Evolutionary conservation across 2,888 invertebrate genomes (phyloP).

Genomic region (Brassicogethes aeneus): DNA sequence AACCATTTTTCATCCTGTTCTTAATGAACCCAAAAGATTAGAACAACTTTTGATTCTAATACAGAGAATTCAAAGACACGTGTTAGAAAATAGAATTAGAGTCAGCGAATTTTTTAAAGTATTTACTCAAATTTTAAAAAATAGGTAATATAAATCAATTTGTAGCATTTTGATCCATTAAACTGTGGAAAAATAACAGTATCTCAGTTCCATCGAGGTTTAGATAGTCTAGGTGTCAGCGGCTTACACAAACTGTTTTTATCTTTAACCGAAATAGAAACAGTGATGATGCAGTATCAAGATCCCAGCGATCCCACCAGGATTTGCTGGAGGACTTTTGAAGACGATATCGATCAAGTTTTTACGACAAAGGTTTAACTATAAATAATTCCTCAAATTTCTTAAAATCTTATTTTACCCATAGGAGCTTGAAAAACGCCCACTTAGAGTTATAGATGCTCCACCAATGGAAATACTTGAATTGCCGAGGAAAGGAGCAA

Average conservation of each 20-base stretch:
- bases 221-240: slow-evolving; percentile 58
- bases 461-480: slow-evolving; percentile 47
- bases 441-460: slow-evolving; percentile 46
- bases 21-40: slow-evolving; percentile 41
- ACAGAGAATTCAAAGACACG: slow-evolving; percentile 57
- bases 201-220: slow-evolving; percentile 61
- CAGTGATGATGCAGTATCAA: slow-evolving; percentile 56
- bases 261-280: slow-evolving; percentile 52
- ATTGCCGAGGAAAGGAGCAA: slow-evolving; percentile 42
- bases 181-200: slow-evolving; percentile 59
- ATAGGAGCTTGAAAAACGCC: slow-evolving; percentile 55
- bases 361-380: slow-evolving; percentile 34
- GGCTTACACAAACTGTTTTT: slow-evolving; percentile 48
- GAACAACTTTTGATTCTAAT: slow-evolving; percentile 50
- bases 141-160: slow-evolving; percentile 5
- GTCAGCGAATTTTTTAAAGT: slow-evolving; percentile 63
- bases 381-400: too few species aligned
- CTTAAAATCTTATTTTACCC: slow-evolving; percentile 1
- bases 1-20: slow-evolving; percentile 51
- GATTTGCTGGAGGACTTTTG: slow-evolving; percentile 68
- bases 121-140: slow-evolving; percentile 8
- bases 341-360: slow-evolving; percentile 66
- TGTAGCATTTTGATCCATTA: slow-evolving; percentile 58
- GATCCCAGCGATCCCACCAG: slow-evolving; percentile 62
- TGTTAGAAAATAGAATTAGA: slow-evolving; percentile 54